Base-by-base conservation (phyloP, 2,888 invertebrate species). In the Oligia fasciuncula region DNA sequence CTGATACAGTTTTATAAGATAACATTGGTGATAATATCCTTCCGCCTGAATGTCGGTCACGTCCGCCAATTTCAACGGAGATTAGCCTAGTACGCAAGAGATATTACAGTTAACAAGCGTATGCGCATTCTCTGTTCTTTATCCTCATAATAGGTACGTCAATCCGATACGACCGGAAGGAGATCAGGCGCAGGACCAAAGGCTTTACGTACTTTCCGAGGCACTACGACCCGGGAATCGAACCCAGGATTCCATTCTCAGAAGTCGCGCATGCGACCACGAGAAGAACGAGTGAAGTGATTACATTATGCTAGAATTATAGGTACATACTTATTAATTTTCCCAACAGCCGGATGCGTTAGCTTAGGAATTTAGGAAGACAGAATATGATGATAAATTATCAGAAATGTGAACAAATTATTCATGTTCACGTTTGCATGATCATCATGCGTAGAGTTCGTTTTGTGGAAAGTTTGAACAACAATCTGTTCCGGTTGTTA, bases 361-460 rank as follows among this genome's bases (percentile, higher is more conserved):
- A 14, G 6, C 67, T 46, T 49, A 46, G 65, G 54, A 68, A 57
- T 71, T 54, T 40, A 46, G 65, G 54, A 68, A 62, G 23, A 68
- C n/a, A 43, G 65, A 13, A 57, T 40, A 43, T 70, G 54, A 46
- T 49, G 23, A 29, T 70, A 46, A 46, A 54, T 70, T 77, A 57
- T 63, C 51, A 65, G 13, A 68, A 74, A n/a, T 65, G 11, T 46
- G 43, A 65, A 66, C 43, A 65, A 35, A 46, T 69, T 84, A 80
- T 84, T 80, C 72, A 69, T 51, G 49, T 17, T 54, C 76, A 83
- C 80, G 83, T 76, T 13, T 23, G 11, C 35, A 35, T 19, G 51
- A 19, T 51, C 60, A 62, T 62, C 65, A 43, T 68, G 57, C 43
- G 67, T 54, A 49, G 49, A 23, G 17, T 19, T 51, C 23, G 29